These are phyloP conservation scores for Ochropleura plecta DNA, from an alignment of 2,888 invertebrate genomes.

Conservation along the genomic window DNA sequence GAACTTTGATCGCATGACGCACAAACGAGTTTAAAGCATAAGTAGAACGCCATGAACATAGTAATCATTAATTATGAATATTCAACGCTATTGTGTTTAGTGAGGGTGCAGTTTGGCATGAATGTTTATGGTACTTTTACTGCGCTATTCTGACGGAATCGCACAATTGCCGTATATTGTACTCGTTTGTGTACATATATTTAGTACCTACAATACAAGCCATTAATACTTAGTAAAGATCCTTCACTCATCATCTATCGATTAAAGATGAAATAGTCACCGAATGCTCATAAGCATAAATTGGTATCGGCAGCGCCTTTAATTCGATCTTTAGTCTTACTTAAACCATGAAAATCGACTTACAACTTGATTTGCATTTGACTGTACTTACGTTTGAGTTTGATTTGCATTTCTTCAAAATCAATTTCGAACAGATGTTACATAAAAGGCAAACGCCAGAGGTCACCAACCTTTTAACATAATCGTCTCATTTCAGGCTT, in stretches of 20 bases:
- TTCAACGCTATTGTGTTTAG: constrained; percentile 5
- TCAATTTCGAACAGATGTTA: constrained; percentile 44
- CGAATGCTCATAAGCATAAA: no score
- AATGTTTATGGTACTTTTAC: not conserved
- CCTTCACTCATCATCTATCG: no score
- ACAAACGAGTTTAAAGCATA: not conserved
- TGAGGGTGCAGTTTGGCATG: not conserved
- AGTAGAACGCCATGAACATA: not conserved
- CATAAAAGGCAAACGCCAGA: constrained; percentile 20
- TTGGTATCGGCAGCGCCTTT: no score
- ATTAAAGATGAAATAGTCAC: no score
- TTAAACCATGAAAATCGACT: not conserved
- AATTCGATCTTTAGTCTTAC: no score
- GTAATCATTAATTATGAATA: constrained; percentile 1
- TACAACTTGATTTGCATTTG: not conserved
- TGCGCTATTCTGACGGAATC: not conserved
- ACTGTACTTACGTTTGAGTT: not conserved
- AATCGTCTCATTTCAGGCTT: constrained; percentile 7
- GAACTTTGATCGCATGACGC: not conserved
- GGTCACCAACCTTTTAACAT: constrained; percentile 29
- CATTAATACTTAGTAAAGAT: no score
- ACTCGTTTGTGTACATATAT: no score
- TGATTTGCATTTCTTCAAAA: constrained; percentile 31
- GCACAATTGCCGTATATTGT: not conserved
- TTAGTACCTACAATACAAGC: no score